phyloP scores from a whole-genome alignment of 1,140 invertebrate species.

The Dinoponera quadriceps region DNA sequence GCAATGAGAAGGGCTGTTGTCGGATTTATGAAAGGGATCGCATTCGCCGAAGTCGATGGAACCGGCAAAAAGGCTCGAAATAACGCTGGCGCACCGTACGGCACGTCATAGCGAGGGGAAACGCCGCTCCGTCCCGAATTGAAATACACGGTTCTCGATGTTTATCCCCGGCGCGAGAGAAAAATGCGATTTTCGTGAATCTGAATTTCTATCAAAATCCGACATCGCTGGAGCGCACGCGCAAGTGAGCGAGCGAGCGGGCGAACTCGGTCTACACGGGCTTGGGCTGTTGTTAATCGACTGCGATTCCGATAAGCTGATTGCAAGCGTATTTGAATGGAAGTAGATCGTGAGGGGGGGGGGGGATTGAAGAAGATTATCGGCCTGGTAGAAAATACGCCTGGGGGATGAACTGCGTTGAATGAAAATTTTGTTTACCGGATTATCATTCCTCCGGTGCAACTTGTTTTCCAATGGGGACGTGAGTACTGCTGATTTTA shows the following conservation, averaged over 20 bases:
- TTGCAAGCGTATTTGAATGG: constrained; percentile 31
- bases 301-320: constrained; percentile 36
- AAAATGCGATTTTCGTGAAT: constrained; percentile 51
- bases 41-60: constrained; percentile 10
- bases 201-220: constrained; percentile 41
- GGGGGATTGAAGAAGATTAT: constrained; percentile 15
- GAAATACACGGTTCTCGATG: constrained; percentile 21
- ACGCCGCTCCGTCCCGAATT: neutral
- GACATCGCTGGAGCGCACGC: neutral
- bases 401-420: constrained; percentile 34
- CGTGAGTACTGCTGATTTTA: constrained; percentile 15
- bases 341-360: constrained; percentile 10
- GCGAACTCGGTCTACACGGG: constrained; percentile 16
- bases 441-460: constrained; percentile 24
- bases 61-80: constrained; percentile 16
- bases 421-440: constrained; percentile 57
- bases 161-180: constrained; percentile 43
- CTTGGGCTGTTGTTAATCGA: constrained; percentile 45
- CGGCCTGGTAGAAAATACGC: constrained; percentile 3
- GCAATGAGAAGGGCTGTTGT: constrained; percentile 2
- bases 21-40: constrained; percentile 22
- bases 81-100: neutral
- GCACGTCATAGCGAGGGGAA: neutral
- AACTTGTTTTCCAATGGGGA: constrained; percentile 35
- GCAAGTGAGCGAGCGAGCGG: neutral